Percentiles rank a stretch among this genome's conserved stretches.
These are phyloP conservation scores for Drosophila ochracea DNA, from an alignment of 2,888 invertebrate genomes.

Conservation along the genomic window DNA sequence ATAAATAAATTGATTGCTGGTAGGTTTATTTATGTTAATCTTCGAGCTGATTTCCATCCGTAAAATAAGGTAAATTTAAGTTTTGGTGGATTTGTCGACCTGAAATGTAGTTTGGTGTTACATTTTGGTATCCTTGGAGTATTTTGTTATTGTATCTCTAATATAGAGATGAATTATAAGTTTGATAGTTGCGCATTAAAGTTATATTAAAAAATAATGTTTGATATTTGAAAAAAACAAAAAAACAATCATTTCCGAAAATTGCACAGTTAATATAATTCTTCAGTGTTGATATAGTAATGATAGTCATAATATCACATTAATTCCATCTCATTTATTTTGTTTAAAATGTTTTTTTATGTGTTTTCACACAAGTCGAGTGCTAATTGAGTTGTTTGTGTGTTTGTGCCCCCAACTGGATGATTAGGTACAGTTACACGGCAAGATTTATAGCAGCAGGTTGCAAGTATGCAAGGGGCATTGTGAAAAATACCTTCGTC, in stretches of 20 bases:
- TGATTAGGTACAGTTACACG: constrained; percentile 47
- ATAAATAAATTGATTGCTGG: background rate
- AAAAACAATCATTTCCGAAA: background rate
- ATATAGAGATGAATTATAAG: too few species aligned
- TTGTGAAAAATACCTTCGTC: constrained; percentile 33
- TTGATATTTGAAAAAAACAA: background rate
- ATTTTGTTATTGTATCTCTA: background rate
- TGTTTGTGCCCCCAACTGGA: background rate
- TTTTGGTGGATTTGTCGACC: background rate
- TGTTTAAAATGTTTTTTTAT: constrained; percentile 3
- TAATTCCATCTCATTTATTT: constrained; percentile 21
- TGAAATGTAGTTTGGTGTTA: background rate
- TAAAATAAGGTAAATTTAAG: background rate
- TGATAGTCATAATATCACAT: background rate
- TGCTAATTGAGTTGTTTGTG: constrained; percentile 38
- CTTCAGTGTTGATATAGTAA: background rate
- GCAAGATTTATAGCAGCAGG: constrained; percentile 47
- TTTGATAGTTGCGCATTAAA: background rate
- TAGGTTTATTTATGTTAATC: fast-evolving
- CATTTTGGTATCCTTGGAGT: background rate
- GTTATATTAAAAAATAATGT: background rate
- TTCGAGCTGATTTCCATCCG: background rate
- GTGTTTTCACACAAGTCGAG: constrained; percentile 3
- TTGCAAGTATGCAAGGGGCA: background rate
- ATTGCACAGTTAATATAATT: background rate